Base-by-base conservation (phyloP, 2,113 vertebrate species). In the Podarcis muralis region DNA sequence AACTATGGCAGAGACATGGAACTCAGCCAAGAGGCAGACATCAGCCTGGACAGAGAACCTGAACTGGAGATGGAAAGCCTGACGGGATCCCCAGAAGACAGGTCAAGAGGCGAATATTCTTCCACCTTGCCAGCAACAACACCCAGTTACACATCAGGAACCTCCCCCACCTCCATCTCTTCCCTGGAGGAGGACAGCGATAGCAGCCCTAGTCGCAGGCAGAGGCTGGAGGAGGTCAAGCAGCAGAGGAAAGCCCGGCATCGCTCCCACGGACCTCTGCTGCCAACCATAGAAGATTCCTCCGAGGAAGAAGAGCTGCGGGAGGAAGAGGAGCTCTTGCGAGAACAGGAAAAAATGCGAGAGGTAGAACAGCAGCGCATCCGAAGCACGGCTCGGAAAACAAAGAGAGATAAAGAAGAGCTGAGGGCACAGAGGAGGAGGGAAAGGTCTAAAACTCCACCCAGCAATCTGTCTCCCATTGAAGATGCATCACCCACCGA, bases 11-110 rank as follows among this genome's bases (percentile, higher is more conserved):
- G 98, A 71, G 98, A 99, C 77, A 97, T 98, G 93, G 99, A 99
- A 92, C 96, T 98, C 83, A 96, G 96, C 90, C 97, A 97, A 88
- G 98, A 98, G 83, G 96, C 97, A 3, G 98, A 99, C 43, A 86
- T 98, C 86, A 96, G 96, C 90, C 95, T 99, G 87, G 99, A 99
- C 90, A 95, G 98, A 88, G 99, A 99, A 90, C 99, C 99, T 0
- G 99, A 99, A 95, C 96, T 99, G 78, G 99, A 99, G 96, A 99
- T 99, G 99, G 99, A 99, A 94, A 99, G 99, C 94, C 95, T 99
- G 84, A 99, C 99, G 0, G 99, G 98, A 66, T 99, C 99, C 0
- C 99, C 99, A 0, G 99, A 99, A 89, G 99, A 99, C 93, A 97
- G 98, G 43, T 99, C 99, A 80, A 98, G 98, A 1, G 99, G 99